Evolutionary conservation across 2,797 vertebrate species (phyloP).

Genomic region (Sebastes vulpes): DNA sequence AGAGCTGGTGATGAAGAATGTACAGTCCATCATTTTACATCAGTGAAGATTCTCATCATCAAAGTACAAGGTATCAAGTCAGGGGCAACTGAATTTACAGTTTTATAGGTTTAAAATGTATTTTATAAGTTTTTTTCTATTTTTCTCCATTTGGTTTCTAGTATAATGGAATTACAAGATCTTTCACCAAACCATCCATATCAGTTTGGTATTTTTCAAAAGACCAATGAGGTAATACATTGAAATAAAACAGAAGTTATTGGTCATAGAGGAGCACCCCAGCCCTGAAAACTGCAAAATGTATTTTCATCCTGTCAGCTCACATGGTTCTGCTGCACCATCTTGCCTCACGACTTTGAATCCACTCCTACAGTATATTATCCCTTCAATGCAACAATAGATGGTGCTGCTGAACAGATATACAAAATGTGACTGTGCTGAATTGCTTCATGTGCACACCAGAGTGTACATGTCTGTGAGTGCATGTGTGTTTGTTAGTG

Average conservation of each 20-base stretch:
- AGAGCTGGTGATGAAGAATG: not conserved
- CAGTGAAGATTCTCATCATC: not conserved
- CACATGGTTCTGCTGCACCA: conserved; percentile 16
- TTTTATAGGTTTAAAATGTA: not conserved
- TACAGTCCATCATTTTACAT: not conserved
- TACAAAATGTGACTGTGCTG: not conserved
- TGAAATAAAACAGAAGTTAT: not conserved
- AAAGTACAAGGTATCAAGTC: not conserved
- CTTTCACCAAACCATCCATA: not conserved
- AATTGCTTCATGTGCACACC: not conserved
- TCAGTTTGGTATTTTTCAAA: not conserved
- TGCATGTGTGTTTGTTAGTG: conserved; percentile 26
- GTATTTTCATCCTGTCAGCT: not conserved
- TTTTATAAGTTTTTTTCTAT: not conserved
- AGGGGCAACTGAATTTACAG: not conserved
- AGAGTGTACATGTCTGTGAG: not conserved
- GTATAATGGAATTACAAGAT: not conserved
- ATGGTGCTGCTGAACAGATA: conserved; percentile 36
- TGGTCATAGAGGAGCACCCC: not conserved
- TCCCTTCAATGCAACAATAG: conserved; percentile 12
- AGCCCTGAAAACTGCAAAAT: not conserved
- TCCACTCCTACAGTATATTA: not conserved
- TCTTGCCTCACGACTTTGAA: not conserved
- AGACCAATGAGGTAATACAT: not conserved
- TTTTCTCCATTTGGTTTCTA: not conserved